Evolutionary conservation across 2,113 vertebrate species (phyloP), one percentile per base, ranked within the genome.

Genomic region (Rhadina sibilatrix): DNA sequence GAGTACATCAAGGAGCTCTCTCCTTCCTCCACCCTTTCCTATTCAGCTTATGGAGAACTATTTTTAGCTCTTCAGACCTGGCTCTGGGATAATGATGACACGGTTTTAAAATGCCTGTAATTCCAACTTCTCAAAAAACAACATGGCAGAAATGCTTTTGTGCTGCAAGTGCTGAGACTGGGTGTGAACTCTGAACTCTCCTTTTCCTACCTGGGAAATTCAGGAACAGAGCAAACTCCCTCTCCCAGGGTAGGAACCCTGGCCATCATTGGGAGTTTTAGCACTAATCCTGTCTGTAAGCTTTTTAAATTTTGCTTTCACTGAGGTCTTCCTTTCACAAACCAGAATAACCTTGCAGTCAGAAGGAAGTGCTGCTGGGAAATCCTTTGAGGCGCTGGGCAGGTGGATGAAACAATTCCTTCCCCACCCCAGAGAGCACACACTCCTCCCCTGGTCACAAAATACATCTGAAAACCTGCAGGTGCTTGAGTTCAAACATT

Each of bases 11-110:
- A 93, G 92, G 86, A 96, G 93, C 77, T 89, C 52, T 92, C 72
- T 83, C 83, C 90, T 94, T 95, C 72, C 96, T 78, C 94, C 94
- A 94, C 92, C 92, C 92, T 93, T 96, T 97, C 93, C 96, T 95
- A 88, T 78, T 85, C 92, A 93, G 85, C 60, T 75, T 56, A n/a
- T 44, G 76, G 33, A 52, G 57, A 64, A 18, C 64, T 96, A 94
- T 78, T 96, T 96, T 95, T 93, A 94, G 68, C 68, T 64, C 64
- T 52, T 78, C 78, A 66, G 66, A 80, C 64, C 60, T 63, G 79
- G 57, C 75, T 94, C 47, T 47, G 40, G 82, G 93, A 37, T 78
- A 81, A 88, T 21, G 56, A 77, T 77, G 79, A 72, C 72, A 94
- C 38, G 15, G 80, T 88, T 90, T 91, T 80, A 24, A 56, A 77